Evolutionary conservation across 2,888 invertebrate genomes (phyloP).

Genomic region (Phalera bucephala): DNA sequence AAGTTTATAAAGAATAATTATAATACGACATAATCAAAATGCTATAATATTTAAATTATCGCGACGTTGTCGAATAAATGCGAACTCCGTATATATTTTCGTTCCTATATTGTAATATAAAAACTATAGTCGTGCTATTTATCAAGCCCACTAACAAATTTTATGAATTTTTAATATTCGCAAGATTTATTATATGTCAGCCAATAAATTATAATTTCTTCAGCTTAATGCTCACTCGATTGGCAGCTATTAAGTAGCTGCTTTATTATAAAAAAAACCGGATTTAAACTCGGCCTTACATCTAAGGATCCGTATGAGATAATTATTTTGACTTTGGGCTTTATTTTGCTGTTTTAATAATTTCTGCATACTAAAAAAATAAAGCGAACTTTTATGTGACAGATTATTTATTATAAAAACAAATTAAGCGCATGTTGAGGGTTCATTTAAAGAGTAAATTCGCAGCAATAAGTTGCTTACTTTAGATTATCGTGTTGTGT

Average conservation of each 20-base stretch:
- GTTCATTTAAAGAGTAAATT: background rate
- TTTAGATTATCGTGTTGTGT: too few species aligned
- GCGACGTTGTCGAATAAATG: too few species aligned
- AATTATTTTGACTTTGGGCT: slow-evolving; percentile 13
- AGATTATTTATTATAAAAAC: background rate
- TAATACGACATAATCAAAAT: too few species aligned
- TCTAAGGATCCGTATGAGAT: slow-evolving; percentile 27
- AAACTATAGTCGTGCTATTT: too few species aligned
- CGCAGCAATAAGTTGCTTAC: too few species aligned
- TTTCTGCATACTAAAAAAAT: slow-evolving; percentile 4
- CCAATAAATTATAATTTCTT: slow-evolving; percentile 37
- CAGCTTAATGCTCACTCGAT: slow-evolving; percentile 31
- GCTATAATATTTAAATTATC: too few species aligned
- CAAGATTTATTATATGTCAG: too few species aligned
- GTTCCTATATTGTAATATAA: too few species aligned
- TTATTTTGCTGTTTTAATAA: slow-evolving; percentile 8
- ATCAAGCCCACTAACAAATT: slow-evolving; percentile 19
- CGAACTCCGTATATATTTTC: too few species aligned
- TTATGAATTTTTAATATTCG: slow-evolving; percentile 28
- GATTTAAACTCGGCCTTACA: slow-evolving; percentile 19
- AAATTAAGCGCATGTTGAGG: background rate
- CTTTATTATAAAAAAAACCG: slow-evolving; percentile 30
- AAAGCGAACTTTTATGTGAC: background rate
- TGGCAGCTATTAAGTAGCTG: slow-evolving; percentile 34
- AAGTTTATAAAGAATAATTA: background rate